Percentiles rank a stretch among this genome's conserved stretches.
phyloP scores from a whole-genome alignment of 2,113 vertebrate genomes.

The Sarotherodon lohbergeri region DNA sequence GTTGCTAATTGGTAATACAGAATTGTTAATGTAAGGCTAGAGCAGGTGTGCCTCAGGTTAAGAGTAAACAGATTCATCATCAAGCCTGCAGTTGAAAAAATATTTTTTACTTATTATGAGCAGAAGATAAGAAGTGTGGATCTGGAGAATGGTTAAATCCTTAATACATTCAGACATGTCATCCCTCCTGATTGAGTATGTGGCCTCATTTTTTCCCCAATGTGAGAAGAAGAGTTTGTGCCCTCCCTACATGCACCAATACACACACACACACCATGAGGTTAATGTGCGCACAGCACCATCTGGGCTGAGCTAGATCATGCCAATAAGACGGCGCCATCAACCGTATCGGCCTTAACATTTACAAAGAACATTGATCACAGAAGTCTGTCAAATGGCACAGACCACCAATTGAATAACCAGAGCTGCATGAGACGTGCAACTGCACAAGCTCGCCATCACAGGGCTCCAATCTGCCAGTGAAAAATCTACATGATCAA shows the following conservation, averaged over 20 bases:
- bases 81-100: background rate
- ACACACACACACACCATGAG: background rate
- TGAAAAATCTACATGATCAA: conserved; percentile 2
- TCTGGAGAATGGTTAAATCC: background rate
- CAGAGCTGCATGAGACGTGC: background rate
- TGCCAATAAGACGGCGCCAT: conserved; percentile 6
- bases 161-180: background rate
- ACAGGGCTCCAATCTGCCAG: background rate
- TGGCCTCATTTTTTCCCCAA: background rate
- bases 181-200: background rate
- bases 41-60: background rate
- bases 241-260: background rate
- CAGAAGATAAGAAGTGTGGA: background rate
- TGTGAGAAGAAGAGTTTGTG: background rate
- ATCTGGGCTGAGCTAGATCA: background rate
- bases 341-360: conserved; percentile 27
- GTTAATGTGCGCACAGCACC: background rate
- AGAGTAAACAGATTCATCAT: background rate
- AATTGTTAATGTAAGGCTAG: background rate
- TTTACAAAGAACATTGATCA: conserved; percentile 48
- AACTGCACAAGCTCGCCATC: background rate
- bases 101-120: background rate
- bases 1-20: background rate
- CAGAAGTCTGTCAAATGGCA: conserved; percentile 25
- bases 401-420: conserved; percentile 15